Base-by-base conservation (phyloP, 2,888 invertebrate species). In the Cantharis lateralis region DNA sequence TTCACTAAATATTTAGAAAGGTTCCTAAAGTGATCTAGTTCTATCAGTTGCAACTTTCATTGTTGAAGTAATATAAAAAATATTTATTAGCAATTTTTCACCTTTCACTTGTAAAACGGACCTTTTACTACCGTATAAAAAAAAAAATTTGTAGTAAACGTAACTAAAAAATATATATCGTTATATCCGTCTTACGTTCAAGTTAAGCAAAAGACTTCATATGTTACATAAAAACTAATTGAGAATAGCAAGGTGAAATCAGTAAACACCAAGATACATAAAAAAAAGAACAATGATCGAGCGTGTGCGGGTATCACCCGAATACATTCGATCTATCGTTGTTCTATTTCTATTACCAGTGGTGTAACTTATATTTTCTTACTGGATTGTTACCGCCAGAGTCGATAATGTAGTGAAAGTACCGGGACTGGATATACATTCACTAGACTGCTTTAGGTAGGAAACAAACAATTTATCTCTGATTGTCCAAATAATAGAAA, bases 71-170 rank as follows among this genome's bases (percentile, higher is more conserved):
- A 28, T 68, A 70, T 63, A 66, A 66, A 71, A 70, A 15, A 15
- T 71, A 62, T 61, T 61, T 15, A 66, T 20, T 66, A 13, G 48
- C 16, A 18, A 16, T 20, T 66, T 63, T 72, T 15, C 72, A 76
- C 76, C 76, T 76, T 76, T 76, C 76, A 64, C 71, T 71, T 71
- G 16, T 24, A 48, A 32, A 69, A 70, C 48, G 15, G 15, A 70
- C 16, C 13, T 10, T 20, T 66, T 20, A 48, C 48, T n/a, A 48
- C 48, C 9, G n/a, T 2, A 48, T n/a, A 48, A 48, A 28, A 10
- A 28, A 28, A 28, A 48, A 48, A 48, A 13, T 9, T 48, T 48
- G n/a, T 48, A 48, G 48, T 48, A 48, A 48, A 48, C 48, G 48
- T n/a, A 48, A n/a, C 13, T 32, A 32, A 48, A 48, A 48, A 48